These are phyloP conservation scores for Campoplex nolae DNA, from an alignment of 2,888 invertebrate species.

Conservation along the genomic window DNA sequence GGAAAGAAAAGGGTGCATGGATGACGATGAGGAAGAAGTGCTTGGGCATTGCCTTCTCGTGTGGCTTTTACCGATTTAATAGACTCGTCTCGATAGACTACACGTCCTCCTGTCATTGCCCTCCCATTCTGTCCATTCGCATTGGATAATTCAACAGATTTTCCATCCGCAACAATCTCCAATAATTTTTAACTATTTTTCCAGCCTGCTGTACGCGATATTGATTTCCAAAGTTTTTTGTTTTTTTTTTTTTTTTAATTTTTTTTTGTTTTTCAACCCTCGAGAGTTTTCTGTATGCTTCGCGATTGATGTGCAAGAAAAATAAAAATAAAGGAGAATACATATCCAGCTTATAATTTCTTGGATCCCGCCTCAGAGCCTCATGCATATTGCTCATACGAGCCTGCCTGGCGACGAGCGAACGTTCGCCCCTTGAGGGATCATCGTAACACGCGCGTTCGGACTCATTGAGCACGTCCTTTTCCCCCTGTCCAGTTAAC, in stretches of 20 bases:
- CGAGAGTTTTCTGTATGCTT: not conserved
- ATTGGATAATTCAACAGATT: conserved; percentile 71
- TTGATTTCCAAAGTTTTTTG: not conserved
- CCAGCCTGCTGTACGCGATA: not conserved
- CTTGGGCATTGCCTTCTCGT: conserved; percentile 73
- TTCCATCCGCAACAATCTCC: conserved; percentile 4
- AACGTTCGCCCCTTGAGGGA: conserved; percentile 59
- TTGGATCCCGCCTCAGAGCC: conserved; percentile 1
- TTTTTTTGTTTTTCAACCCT: not conserved
- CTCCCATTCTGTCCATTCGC: conserved; percentile 40
- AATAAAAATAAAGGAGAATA: not conserved
- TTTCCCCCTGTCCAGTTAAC: conserved; percentile 62
- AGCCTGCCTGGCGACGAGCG: conserved; percentile 52
- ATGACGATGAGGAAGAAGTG: conserved; percentile 64
- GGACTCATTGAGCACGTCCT: conserved; percentile 64
- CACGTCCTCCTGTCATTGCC: conserved; percentile 73
- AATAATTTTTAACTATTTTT: not conserved
- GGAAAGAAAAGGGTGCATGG: conserved; percentile 17
- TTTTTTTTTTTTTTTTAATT: too few relatives aligned
- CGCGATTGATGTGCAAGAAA: not conserved
- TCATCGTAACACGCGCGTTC: conserved; percentile 34
- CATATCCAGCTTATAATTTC: not conserved
- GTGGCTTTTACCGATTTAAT: conserved; percentile 76
- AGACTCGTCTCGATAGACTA: conserved; percentile 79
- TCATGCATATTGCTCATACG: conserved; percentile 16